Evolutionary conservation across 2,797 vertebrate species (phyloP).

Genomic region (Anomalospiza imberbis): DNA sequence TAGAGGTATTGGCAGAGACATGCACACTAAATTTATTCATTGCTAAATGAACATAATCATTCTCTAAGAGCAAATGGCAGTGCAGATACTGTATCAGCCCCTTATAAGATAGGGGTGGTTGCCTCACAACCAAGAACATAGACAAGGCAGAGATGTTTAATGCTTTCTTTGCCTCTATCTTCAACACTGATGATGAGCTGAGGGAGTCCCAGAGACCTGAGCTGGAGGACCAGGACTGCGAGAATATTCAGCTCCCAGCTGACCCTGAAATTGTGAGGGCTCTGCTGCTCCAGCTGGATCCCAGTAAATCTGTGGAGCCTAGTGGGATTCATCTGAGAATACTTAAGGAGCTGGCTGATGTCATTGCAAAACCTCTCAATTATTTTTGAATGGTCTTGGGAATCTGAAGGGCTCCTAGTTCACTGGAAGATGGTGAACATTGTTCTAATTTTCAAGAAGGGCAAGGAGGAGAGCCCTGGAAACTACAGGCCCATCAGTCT

Average conservation of each 20-base stretch:
- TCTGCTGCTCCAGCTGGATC: neutral
- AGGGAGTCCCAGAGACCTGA: neutral
- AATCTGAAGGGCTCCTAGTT: neutral
- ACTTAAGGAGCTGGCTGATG: neutral
- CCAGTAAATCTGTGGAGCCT: neutral
- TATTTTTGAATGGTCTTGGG: neutral
- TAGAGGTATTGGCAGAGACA: neutral
- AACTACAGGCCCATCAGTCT: neutral
- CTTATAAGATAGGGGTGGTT: neutral
- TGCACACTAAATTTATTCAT: neutral
- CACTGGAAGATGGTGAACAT: fast-evolving
- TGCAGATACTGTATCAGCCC: neutral
- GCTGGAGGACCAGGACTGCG: neutral
- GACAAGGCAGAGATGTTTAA: neutral
- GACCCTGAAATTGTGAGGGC: neutral
- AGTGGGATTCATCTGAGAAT: neutral
- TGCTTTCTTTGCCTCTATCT: neutral
- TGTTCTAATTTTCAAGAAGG: neutral
- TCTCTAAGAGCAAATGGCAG: neutral
- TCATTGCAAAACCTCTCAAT: neutral
- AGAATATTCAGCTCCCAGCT: neutral
- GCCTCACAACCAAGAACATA: neutral
- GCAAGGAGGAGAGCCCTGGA: neutral
- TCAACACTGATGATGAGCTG: neutral
- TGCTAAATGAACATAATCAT: neutral